These are phyloP conservation scores for Oryzias woworae DNA, from an alignment of 2,113 vertebrate genomes.

Conservation along the genomic window DNA sequence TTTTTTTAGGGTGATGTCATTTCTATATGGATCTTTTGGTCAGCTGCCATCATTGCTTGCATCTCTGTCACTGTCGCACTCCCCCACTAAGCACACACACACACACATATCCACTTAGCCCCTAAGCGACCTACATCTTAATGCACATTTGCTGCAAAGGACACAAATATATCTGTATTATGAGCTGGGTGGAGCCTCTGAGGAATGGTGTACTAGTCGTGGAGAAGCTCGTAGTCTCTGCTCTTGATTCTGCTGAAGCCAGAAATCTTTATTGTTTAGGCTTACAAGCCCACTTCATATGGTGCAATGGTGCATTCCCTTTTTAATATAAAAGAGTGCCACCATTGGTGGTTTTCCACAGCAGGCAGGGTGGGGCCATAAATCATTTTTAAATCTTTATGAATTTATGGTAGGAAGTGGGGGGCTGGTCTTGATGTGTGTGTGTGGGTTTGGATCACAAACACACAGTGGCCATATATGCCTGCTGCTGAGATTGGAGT, in stretches of 20 bases:
- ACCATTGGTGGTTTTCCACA: conserved; percentile 39
- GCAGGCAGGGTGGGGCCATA: conserved; percentile 48
- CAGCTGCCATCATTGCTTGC: conserved; percentile 62
- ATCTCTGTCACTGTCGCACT: conserved; percentile 65
- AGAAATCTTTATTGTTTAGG: conserved; percentile 46
- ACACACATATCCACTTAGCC: conserved; percentile 65
- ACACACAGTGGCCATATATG: conserved; percentile 21
- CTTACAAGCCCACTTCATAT: conserved; percentile 27
- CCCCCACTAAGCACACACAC: conserved; percentile 29
- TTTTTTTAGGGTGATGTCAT: conserved; percentile 68
- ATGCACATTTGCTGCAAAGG: conserved; percentile 68
- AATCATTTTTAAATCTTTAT: conserved; percentile 70
- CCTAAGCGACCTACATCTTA: conserved; percentile 63
- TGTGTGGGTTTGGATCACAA: conserved; percentile 33
- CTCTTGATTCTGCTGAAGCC: conserved; percentile 11
- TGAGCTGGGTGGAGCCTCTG: conserved; percentile 47
- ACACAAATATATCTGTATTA: conserved; percentile 63
- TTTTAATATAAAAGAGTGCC: conserved; percentile 76
- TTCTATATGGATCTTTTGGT: conserved; percentile 71
- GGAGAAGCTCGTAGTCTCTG: conserved; percentile 10
- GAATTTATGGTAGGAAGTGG: conserved; percentile 50
- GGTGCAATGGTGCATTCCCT: conserved; percentile 32
- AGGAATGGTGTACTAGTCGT: conserved; percentile 22
- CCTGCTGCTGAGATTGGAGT: conserved; percentile 24
- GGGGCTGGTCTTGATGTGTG: conserved; percentile 14